phyloP scores from a whole-genome alignment of 1,140 invertebrate species.

The Drosophila ercepeae region DNA sequence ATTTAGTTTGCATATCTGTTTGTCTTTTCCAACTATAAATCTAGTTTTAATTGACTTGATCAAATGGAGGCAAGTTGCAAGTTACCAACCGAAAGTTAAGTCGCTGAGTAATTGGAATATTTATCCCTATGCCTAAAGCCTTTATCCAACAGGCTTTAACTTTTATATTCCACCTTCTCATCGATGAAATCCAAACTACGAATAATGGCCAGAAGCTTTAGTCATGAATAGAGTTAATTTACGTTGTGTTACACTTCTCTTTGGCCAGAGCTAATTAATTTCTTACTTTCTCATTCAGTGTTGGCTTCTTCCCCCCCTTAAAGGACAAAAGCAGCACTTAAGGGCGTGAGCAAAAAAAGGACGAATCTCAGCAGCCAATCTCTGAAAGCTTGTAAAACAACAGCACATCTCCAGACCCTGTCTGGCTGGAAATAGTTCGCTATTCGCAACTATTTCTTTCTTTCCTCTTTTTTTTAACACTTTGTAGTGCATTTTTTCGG shows the following conservation, averaged over 20 bases:
- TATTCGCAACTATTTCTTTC: constrained; percentile 2
- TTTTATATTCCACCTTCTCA: neutral
- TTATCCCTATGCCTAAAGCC: neutral
- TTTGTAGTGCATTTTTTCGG: constrained; percentile 69
- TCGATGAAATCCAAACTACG: neutral
- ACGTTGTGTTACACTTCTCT: constrained; percentile 10
- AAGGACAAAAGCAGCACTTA: constrained; percentile 36
- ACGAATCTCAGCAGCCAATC: constrained; percentile 35
- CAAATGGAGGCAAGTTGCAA: constrained; percentile 21
- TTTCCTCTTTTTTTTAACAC: constrained; percentile 45
- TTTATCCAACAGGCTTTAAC: neutral
- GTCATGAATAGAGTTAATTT: neutral
- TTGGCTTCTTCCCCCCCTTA: constrained; percentile 11
- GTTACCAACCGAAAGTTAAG: constrained; percentile 4
- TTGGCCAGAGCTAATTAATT: constrained; percentile 58
- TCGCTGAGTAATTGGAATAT: constrained; percentile 6
- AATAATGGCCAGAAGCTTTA: neutral
- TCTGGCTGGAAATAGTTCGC: constrained; percentile 32
- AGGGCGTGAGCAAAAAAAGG: constrained; percentile 7
- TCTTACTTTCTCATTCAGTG: constrained; percentile 44
- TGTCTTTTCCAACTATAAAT: constrained; percentile 50
- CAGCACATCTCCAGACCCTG: constrained; percentile 13
- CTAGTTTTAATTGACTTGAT: constrained; percentile 65
- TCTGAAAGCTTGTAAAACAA: constrained; percentile 42
- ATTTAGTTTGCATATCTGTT: constrained; percentile 46